Evolutionary conservation across 2,888 invertebrate species (phyloP), one percentile per base, ranked within the genome.

Genomic region (Drosophila infuscata): DNA sequence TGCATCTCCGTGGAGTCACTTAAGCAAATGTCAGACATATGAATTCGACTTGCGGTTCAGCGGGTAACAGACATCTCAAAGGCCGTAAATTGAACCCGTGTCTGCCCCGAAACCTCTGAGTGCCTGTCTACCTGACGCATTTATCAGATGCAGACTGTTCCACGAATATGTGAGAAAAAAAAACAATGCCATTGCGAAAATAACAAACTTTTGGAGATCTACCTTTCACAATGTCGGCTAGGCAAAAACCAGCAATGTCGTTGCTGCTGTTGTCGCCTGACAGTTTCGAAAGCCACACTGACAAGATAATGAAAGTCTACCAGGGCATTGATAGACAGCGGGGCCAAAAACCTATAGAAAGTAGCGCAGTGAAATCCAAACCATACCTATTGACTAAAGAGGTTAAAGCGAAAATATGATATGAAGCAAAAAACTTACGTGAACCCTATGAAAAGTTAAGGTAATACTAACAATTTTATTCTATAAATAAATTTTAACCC

Each of bases 271-370:
- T 68, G 66, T 58, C 63, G 61, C 68, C 65, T 85, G 85, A 88
- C 83, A 70, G 67, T 81, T 82, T 81, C 61, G 52, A 59, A 69
- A 70, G 35, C 54, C 66, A 57, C 70, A 54, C 80, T 88, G 86
- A 86, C 88, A 86, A 83, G 80, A 83, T 85, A 86, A 86, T 86
- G 86, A 86, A 86, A 80, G 82, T 83, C 86, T 82, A 80, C 58
- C 69, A 20, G 52, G 48, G 43, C 25, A 30, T 56, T 46, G 73
- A 73, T 57, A 53, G 25, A n/a, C 36, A 46, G 46, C 20, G 25
- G 8, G 32, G 41, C 57, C 38, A 48, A 43, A 75, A 56, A 15
- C 15, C 71, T 46, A 20, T 17, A 17, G 12, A 20, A 15, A 12
- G 29, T 29, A 53, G 48, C 3, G 43, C 60, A 64, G 59, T 59